Conservation (phyloP, 2,113 vertebrate species). For the Indicator maculatus region DNA sequence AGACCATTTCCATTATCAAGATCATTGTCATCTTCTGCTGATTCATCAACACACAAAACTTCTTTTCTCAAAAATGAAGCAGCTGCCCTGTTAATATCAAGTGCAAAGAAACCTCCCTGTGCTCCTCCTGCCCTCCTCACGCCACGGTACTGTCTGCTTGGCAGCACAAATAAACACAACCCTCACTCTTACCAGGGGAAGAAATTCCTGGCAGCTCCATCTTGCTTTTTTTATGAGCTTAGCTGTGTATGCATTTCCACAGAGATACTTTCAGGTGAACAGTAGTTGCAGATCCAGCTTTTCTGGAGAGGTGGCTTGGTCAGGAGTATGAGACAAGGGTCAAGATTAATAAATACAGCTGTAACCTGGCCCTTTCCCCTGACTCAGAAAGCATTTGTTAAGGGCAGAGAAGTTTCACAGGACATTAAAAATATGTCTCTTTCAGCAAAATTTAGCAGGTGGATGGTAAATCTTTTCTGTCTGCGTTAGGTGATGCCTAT, state of each 20-base stretch:
- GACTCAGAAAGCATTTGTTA: not conserved
- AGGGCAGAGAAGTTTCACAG: conserved; percentile 8
- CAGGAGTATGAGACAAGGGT: not conserved
- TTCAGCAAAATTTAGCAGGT: conserved; percentile 30
- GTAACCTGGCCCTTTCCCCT: conserved; percentile 1
- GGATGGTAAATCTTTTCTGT: not conserved
- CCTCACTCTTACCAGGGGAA: not conserved
- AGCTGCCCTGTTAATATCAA: not conserved
- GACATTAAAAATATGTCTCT: not conserved
- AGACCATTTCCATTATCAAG: not conserved
- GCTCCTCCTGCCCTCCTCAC: not conserved
- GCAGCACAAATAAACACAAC: not conserved
- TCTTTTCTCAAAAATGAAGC: not conserved
- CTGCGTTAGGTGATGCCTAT: not conserved
- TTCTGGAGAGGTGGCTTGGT: not conserved
- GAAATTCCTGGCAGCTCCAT: not conserved
- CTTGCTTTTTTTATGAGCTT: conserved; percentile 32
- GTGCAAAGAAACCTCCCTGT: not conserved
- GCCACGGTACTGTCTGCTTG: not conserved
- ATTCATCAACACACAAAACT: not conserved
- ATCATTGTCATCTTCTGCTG: not conserved
- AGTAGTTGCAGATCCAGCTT: conserved; percentile 1
- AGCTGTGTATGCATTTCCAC: not conserved
- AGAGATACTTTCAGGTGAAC: conserved; percentile 4
- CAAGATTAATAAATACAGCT: conserved; percentile 43